Conservation (phyloP, 2,888 invertebrate genomes). For the Noctua janthe region DNA sequence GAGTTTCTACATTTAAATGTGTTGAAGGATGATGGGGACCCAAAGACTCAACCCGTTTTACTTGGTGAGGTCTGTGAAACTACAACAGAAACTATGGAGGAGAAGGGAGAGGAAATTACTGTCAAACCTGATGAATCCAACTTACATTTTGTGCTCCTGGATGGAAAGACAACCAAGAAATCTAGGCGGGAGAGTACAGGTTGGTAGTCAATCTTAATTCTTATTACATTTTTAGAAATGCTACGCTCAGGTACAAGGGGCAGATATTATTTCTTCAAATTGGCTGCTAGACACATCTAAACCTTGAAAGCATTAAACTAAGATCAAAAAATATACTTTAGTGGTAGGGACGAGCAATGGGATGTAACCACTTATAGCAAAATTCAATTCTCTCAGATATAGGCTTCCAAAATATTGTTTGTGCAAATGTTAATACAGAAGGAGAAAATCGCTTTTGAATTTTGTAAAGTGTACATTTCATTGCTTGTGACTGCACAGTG, state of each 20-base stretch:
- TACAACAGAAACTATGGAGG: constrained; percentile 60
- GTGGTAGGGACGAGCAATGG: neutral
- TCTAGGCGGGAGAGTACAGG: constrained; percentile 47
- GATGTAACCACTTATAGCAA: neutral
- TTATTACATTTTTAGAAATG: neutral
- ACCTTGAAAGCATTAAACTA: neutral
- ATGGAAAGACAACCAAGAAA: constrained; percentile 67
- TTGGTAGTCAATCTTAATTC: constrained; percentile 30
- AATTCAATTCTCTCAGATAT: neutral
- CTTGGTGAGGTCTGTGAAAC: constrained; percentile 80
- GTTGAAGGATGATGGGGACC: constrained; percentile 77
- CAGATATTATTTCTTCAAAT: neutral
- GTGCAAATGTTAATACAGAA: neutral
- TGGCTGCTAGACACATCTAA: neutral
- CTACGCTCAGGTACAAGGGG: neutral
- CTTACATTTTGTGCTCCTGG: constrained; percentile 78
- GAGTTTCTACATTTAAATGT: constrained; percentile 84
- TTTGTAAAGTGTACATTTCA: neutral
- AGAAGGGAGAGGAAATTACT: constrained; percentile 39
- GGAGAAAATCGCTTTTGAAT: neutral
- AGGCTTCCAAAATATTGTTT: neutral
- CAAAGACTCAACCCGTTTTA: constrained; percentile 76
- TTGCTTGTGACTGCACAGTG: neutral
- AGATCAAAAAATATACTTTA: neutral
- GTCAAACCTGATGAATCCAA: constrained; percentile 67